phyloP scores from a whole-genome alignment of 2,113 vertebrate species.

The Typhlomys cinereus region DNA sequence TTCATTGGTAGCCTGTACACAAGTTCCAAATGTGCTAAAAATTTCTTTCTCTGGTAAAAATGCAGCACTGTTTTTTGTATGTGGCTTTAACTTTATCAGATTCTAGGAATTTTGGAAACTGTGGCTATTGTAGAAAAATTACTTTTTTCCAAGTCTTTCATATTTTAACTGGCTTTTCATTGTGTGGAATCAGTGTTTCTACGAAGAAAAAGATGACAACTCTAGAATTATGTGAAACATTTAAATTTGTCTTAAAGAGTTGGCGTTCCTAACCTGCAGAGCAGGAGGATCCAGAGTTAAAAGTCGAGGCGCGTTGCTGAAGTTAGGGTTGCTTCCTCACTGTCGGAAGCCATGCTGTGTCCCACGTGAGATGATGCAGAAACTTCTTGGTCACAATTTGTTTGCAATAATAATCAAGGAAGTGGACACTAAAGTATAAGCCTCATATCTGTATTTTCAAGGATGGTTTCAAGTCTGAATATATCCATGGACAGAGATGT shows the following conservation, averaged over 20 bases:
- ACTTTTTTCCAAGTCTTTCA: constrained; percentile 71
- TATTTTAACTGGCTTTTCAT: constrained; percentile 67
- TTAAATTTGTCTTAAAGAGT: constrained; percentile 47
- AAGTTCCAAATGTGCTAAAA: not conserved
- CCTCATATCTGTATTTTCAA: not conserved
- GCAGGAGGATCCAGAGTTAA: constrained; percentile 26
- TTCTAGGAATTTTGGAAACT: constrained; percentile 70
- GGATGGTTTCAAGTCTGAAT: not conserved
- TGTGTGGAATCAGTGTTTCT: not conserved
- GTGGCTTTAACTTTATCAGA: constrained; percentile 73
- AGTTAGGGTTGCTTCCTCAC: not conserved
- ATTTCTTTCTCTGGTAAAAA: constrained; percentile 7
- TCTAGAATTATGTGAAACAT: constrained; percentile 45
- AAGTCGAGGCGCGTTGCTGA: constrained; percentile 18
- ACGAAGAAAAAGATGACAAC: constrained; percentile 43
- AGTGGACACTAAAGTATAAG: not conserved
- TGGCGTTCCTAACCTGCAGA: constrained; percentile 16
- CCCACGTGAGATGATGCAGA: not conserved
- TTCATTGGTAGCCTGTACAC: not conserved
- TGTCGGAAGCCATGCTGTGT: not conserved
- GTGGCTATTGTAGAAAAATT: constrained; percentile 64
- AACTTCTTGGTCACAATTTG: not conserved
- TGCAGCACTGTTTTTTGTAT: constrained; percentile 46
- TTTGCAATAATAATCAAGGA: not conserved
- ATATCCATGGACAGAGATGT: not conserved